phyloP scores from a whole-genome alignment of 2,797 vertebrate genomes.

The Pangasius sanitwongsei region DNA sequence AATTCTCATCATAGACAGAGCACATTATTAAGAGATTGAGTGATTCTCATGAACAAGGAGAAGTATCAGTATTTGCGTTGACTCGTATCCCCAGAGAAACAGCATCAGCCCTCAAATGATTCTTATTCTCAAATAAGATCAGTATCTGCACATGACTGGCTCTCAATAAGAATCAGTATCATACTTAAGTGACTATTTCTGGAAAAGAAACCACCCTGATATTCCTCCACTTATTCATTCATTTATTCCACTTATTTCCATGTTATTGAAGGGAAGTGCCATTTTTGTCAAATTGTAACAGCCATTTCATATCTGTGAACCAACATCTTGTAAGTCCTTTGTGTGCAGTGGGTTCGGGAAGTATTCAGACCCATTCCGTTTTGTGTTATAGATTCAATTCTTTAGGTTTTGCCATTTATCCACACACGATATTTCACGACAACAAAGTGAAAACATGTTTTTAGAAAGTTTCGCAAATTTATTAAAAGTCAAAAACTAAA shows the following conservation, averaged over 20 bases:
- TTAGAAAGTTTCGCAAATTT: too few species aligned
- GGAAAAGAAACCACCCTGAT: neutral
- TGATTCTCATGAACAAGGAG: neutral
- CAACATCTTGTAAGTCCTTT: neutral
- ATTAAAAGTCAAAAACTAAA: too few species aligned
- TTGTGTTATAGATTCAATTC: too few species aligned
- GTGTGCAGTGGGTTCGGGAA: too few species aligned
- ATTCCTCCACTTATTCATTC: neutral
- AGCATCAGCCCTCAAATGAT: neutral
- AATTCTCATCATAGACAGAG: too few species aligned
- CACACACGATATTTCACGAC: neutral
- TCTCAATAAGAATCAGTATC: neutral
- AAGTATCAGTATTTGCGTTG: neutral
- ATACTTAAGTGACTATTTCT: neutral
- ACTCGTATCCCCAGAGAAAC: neutral
- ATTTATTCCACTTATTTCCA: neutral
- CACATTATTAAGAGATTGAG: neutral
- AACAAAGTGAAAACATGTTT: too few species aligned
- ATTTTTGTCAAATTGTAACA: neutral
- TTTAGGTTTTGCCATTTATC: too few species aligned
- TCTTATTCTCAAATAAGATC: neutral
- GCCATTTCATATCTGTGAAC: neutral
- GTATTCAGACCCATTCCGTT: too few species aligned
- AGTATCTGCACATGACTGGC: neutral
- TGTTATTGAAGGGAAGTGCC: too few species aligned